A percentile compares a stretch with the other conserved stretches of the same genome.
These are phyloP conservation scores for Ceratina japonica DNA, from an alignment of 1,140 invertebrate species.

Conservation along the genomic window DNA sequence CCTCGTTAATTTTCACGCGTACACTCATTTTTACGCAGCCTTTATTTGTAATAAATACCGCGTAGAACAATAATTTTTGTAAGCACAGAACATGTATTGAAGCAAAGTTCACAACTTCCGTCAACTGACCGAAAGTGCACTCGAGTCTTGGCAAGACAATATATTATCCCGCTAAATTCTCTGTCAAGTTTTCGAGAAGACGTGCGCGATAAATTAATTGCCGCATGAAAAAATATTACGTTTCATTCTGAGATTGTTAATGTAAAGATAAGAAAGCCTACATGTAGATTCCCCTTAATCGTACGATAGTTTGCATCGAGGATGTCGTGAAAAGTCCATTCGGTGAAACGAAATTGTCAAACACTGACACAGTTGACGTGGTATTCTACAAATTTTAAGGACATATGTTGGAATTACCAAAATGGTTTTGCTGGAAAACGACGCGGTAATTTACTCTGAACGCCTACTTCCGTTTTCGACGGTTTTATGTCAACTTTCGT, in stretches of 20 bases:
- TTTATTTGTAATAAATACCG: background rate
- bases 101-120: background rate
- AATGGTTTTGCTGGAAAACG: conserved; percentile 85
- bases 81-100: background rate
- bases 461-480: conserved; percentile 45
- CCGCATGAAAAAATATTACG: background rate
- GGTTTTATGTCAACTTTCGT: conserved; percentile 59
- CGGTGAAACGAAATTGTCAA: background rate
- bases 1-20: conserved; percentile 53
- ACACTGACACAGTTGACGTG: background rate
- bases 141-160: background rate
- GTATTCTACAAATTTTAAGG: conserved; percentile 46
- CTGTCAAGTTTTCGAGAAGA: background rate
- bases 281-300: conserved; percentile 13
- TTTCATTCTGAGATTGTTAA: background rate
- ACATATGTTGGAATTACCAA: conserved; percentile 72
- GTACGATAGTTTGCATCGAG: background rate
- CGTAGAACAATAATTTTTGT: background rate
- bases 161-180: background rate
- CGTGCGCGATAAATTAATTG: background rate
- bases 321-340: too few species aligned
- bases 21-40: conserved; percentile 47
- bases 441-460: conserved; percentile 79
- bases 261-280: background rate
- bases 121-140: background rate